These are phyloP conservation scores for Procambarus clarkii DNA, from an alignment of 1,140 invertebrate genomes.

Conservation along the genomic window DNA sequence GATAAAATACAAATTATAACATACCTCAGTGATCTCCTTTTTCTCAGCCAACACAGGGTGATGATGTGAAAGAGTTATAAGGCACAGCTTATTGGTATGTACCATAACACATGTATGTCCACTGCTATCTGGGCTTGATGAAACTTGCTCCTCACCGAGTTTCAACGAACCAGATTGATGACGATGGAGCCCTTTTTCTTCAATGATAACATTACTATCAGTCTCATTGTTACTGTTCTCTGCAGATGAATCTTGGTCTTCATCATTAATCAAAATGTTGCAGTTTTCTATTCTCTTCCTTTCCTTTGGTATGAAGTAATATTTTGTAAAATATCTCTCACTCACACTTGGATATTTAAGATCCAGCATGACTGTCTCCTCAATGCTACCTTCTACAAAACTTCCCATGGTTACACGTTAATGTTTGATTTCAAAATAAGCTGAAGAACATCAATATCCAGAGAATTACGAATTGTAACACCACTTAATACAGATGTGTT, in stretches of 20 bases:
- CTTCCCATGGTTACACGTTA: not conserved
- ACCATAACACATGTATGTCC: constrained; percentile 57
- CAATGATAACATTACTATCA: not conserved
- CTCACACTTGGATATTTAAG: constrained; percentile 41
- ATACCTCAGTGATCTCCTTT: constrained; percentile 47
- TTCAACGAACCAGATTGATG: not conserved
- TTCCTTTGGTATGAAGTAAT: constrained; percentile 48
- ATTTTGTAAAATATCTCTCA: constrained; percentile 47
- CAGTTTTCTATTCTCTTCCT: constrained; percentile 12
- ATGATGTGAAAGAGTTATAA: constrained; percentile 40
- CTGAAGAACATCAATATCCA: not conserved
- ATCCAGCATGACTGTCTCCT: constrained; percentile 36
- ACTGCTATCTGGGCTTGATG: constrained; percentile 21
- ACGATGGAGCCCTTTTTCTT: not conserved
- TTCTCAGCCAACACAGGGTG: constrained; percentile 45
- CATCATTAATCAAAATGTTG: not conserved
- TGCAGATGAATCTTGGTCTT: not conserved
- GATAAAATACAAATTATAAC: not conserved
- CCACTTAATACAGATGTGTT: not conserved
- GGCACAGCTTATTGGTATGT: constrained; percentile 56
- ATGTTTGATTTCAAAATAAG: too few species aligned
- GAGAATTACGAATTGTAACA: not conserved
- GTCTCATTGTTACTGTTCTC: not conserved
- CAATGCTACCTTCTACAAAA: constrained; percentile 18
- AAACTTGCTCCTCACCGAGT: not conserved